phyloP scores from a whole-genome alignment of 2,888 invertebrate species.

The Quadriops clusia region DNA sequence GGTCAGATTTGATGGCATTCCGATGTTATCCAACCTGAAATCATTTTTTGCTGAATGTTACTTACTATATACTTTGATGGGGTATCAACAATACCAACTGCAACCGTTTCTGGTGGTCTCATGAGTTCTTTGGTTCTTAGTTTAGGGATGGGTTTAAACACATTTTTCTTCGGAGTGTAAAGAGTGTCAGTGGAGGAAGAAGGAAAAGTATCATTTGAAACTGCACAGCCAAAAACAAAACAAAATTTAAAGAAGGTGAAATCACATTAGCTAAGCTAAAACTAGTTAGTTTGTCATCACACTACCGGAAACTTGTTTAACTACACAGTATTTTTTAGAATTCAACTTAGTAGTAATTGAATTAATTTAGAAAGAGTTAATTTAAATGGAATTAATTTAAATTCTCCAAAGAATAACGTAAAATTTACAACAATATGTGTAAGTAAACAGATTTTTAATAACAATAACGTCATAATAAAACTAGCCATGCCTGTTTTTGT shows the following conservation, averaged over 20 bases:
- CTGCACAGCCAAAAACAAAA: conserved; percentile 13
- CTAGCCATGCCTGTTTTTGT: background rate
- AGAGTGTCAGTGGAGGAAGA: conserved; percentile 25
- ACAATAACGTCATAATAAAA: background rate
- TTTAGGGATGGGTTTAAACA: conserved; percentile 33
- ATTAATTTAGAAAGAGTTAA: conserved; percentile 4
- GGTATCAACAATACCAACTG: conserved; percentile 17
- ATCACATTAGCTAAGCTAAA: too few relatives aligned
- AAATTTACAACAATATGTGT: background rate
- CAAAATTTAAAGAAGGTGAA: too few relatives aligned
- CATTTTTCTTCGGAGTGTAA: conserved; percentile 30
- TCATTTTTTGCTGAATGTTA: conserved; percentile 11
- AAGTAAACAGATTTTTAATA: background rate
- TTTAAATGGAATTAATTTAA: too few relatives aligned
- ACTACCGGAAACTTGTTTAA: too few relatives aligned
- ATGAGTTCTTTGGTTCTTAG: conserved; percentile 28
- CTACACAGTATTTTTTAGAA: too few relatives aligned
- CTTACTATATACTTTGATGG: conserved; percentile 24
- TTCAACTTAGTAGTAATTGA: too few relatives aligned
- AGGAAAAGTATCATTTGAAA: conserved; percentile 23
- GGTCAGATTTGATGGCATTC: conserved; percentile 26
- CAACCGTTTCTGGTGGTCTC: conserved; percentile 26
- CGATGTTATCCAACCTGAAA: too few relatives aligned
- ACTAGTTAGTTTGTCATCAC: too few relatives aligned
- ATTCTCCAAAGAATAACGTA: background rate